Conservation (phyloP, 2,797 vertebrate species). For the Sebastes elongatus region DNA sequence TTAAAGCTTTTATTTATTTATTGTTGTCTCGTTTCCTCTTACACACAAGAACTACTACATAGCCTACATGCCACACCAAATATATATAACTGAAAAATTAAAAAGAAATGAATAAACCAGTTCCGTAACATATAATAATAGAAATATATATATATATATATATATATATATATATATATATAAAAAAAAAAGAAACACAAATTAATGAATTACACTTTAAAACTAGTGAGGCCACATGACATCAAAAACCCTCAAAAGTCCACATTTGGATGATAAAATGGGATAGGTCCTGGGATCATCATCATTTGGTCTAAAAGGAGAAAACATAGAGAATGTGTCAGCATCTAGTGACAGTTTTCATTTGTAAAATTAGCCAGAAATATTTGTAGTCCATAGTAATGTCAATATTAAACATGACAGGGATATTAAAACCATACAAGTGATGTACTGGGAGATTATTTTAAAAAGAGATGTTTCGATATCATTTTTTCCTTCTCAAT, state of each 20-base stretch:
- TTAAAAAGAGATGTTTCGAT: neutral
- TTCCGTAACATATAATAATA: neutral
- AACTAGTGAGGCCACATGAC: neutral
- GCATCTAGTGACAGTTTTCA: neutral
- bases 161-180: too few species aligned
- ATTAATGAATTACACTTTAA: neutral
- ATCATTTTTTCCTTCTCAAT: too few species aligned
- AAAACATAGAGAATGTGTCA: neutral
- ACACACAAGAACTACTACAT: neutral
- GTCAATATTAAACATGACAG: neutral
- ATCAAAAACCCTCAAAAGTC: neutral
- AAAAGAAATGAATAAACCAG: neutral
- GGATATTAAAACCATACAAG: neutral
- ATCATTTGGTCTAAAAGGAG: constrained; percentile 57
- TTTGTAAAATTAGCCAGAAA: neutral
- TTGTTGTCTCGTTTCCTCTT: neutral
- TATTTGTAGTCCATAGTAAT: neutral
- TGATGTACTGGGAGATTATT: neutral
- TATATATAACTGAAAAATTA: neutral
- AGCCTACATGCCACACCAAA: neutral
- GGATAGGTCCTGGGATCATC: neutral
- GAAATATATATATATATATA: too few species aligned
- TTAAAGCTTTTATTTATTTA: neutral
- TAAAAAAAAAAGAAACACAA: neutral
- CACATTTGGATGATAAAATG: neutral